Base-by-base conservation (phyloP, 1,140 invertebrate genomes). In the Platyscapa corneri region DNA sequence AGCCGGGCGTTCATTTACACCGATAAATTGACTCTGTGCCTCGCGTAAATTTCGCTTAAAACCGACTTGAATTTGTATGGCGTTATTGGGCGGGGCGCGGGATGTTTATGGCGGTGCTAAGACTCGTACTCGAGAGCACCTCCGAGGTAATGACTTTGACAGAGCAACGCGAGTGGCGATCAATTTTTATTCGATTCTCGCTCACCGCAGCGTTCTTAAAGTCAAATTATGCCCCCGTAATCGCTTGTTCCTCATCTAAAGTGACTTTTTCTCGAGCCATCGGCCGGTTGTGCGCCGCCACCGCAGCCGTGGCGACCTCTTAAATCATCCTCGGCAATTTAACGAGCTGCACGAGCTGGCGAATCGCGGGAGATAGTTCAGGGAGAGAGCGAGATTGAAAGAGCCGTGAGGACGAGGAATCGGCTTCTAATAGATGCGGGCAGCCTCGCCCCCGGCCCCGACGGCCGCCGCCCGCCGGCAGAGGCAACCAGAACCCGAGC, bases 331-430 rank as follows among this genome's bases (percentile, higher is more conserved):
- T 75, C 20, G 32, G 27, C 46, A 3, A 60, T 82, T 82, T 56
- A 82, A 82, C 53, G 70, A 82, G 81, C 10, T 49, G 80, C 80
- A 56, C 80, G 67, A 72, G 30, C 76, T n/a, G n/a, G n/a, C 53
- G 39, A 70, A 70, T 64, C 46, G 7, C 77, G 49, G 6, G 18
- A 12, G 81, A 32, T 82, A 60, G 60, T 72, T 82, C 81, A 27
- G 65, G 42, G 42, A 8, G 72, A 12, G 42, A 46, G 14, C 16
- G 70, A 37, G 70, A 27, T 75, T 27, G 27, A 74, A 46, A 46
- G 72, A 75, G 6, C 72, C 27, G 39, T 8, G 16, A 16, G 39
- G 0, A 49, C 64, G 65, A 82, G 60, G 42, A 67, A 46, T 65
- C 64, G 32, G 27, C 6, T 46, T 32, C 6, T 67, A 80, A 80